phyloP scores from a whole-genome alignment of 2,113 vertebrate species.

The Plecturocebus donacophilus region DNA sequence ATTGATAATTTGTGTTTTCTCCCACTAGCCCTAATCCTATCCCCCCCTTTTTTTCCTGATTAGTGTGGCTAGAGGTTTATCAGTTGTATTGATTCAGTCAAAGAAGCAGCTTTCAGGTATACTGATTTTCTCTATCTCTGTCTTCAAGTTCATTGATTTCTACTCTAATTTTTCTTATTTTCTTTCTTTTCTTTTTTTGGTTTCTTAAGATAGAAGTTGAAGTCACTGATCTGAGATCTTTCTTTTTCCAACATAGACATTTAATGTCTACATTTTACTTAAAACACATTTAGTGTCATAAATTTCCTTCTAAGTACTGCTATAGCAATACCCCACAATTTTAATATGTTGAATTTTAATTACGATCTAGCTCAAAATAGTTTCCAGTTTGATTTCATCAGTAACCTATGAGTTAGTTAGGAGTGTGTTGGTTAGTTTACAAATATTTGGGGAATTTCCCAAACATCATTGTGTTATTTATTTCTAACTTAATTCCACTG shows the following conservation, averaged over 20 bases:
- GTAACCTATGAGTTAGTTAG: neutral
- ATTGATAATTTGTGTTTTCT: neutral
- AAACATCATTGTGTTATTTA: neutral
- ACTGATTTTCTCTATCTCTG: neutral
- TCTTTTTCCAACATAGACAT: neutral
- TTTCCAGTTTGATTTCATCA: constrained; percentile 13
- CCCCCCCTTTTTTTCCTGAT: neutral
- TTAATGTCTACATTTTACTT: neutral
- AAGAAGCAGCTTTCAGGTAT: neutral
- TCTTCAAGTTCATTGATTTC: neutral
- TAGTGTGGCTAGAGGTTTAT: neutral
- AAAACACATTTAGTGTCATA: neutral
- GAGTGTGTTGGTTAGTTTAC: neutral
- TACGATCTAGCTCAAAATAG: neutral
- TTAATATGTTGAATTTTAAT: neutral
- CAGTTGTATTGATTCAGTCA: neutral
- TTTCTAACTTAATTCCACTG: neutral
- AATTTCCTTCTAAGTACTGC: neutral
- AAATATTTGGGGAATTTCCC: constrained; percentile 16
- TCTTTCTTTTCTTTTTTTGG: neutral
- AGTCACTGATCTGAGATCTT: neutral
- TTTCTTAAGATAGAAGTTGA: neutral
- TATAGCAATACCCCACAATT: neutral
- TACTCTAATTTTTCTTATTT: neutral
- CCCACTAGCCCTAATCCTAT: no score